Evolutionary conservation across 2,888 invertebrate genomes (phyloP).

Genomic region (Acleris cristana): DNA sequence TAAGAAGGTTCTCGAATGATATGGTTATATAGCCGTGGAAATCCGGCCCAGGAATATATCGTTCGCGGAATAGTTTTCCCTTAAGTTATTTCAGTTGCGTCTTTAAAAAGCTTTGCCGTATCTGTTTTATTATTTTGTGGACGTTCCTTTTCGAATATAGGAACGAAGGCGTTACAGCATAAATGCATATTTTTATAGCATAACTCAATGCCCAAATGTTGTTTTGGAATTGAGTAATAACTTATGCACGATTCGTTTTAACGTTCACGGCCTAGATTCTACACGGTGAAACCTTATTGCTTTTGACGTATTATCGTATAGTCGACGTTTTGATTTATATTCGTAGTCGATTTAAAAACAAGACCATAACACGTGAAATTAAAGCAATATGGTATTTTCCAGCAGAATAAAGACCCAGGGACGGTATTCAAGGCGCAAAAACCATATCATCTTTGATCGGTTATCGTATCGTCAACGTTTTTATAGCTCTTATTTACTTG

Average conservation of each 20-base stretch:
- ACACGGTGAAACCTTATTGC: no score
- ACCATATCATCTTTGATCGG: no score
- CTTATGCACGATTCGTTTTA: background rate
- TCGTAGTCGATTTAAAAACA: no score
- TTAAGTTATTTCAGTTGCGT: slow-evolving; percentile 32
- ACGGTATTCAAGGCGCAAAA: no score
- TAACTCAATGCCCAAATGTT: slow-evolving; percentile 4
- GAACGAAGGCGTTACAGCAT: background rate
- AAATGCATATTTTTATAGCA: slow-evolving; percentile 9
- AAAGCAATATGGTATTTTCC: no score
- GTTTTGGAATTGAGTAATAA: background rate
- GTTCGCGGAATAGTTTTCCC: slow-evolving; percentile 33
- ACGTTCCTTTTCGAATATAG: slow-evolving; percentile 10
- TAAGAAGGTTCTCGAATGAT: slow-evolving; percentile 36
- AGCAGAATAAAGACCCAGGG: no score
- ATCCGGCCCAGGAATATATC: slow-evolving; percentile 34
- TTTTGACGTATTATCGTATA: no score
- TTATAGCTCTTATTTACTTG: no score
- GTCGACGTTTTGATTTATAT: no score
- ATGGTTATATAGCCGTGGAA: slow-evolving; percentile 35
- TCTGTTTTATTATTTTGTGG: slow-evolving; percentile 32
- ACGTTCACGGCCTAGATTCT: no score
- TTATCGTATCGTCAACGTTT: no score
- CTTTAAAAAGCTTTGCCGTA: slow-evolving; percentile 33
- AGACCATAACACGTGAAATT: no score